Evolutionary conservation across 2,113 vertebrate species (phyloP).

Genomic region (Salvelinus fontinalis): DNA sequence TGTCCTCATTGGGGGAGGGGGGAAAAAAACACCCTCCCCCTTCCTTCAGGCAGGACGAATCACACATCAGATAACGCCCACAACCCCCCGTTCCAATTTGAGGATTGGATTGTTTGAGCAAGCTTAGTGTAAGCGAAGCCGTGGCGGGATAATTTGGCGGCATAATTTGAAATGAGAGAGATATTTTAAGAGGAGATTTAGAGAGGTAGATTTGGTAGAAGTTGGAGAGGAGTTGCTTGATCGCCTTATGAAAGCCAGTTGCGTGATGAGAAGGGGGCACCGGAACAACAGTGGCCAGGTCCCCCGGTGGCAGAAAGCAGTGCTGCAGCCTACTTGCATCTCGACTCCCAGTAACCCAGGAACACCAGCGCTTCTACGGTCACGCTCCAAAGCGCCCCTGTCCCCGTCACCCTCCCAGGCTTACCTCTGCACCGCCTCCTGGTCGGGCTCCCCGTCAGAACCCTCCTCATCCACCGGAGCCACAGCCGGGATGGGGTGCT

Average conservation of each 20-base stretch:
- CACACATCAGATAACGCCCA: conserved; percentile 44
- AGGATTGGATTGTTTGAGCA: conserved; percentile 53
- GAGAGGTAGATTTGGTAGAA: conserved; percentile 34
- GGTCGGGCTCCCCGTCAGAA: conserved; percentile 94
- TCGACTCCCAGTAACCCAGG: conserved; percentile 72
- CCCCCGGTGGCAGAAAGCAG: conserved; percentile 70
- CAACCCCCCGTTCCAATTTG: conserved; percentile 47
- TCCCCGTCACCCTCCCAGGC: conserved; percentile 12
- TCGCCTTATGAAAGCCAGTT: conserved; percentile 61
- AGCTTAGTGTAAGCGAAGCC: conserved; percentile 69
- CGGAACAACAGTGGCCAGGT: conserved; percentile 60
- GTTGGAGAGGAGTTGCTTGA: conserved; percentile 51
- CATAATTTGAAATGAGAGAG: conserved; percentile 52
- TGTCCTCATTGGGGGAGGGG: conserved; percentile 63
- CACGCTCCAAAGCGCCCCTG: conserved; percentile 42
- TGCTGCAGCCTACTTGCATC: conserved; percentile 68
- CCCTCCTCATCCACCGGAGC: conserved; percentile 97
- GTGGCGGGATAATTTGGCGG: conserved; percentile 59
- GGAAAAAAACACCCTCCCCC: conserved; percentile 39
- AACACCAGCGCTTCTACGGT: conserved; percentile 56
- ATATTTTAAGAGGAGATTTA: neutral
- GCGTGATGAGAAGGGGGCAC: conserved; percentile 57
- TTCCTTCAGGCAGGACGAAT: conserved; percentile 60
- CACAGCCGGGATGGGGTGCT: conserved; percentile 90
- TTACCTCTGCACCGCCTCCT: conserved; percentile 99